Conservation (phyloP, 53 echinoderm and acorn worm genomes). For the Astropecten irregularis region DNA sequence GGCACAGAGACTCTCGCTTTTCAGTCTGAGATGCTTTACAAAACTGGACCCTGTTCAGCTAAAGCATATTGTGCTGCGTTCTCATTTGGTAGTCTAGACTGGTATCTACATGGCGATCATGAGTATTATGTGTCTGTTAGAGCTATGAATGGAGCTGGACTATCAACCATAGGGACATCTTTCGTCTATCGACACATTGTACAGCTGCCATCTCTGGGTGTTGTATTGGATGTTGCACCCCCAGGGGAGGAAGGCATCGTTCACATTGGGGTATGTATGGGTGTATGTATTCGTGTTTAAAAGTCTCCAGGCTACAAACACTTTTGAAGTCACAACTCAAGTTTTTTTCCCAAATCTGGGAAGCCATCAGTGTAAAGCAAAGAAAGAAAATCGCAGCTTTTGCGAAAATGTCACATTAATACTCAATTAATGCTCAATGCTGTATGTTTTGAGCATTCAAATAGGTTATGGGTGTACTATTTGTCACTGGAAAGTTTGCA, state of each 20-base stretch:
- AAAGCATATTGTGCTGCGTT: constrained; percentile 38
- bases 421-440: no score
- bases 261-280: constrained; percentile 33
- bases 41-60: constrained; percentile 7
- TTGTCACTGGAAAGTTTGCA: no score
- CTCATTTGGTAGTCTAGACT: constrained; percentile 26
- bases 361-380: no score
- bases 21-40: background rate
- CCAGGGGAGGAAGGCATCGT: constrained; percentile 7
- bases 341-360: no score
- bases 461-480: no score
- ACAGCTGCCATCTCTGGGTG: constrained; percentile 54
- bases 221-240: constrained; percentile 57
- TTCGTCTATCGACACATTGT: constrained; percentile 17
- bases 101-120: constrained; percentile 60
- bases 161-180: constrained; percentile 27
- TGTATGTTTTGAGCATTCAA: no score
- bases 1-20: constrained; percentile 42
- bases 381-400: no score
- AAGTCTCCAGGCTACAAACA: no score
- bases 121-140: constrained; percentile 58
- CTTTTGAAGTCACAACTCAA: no score
- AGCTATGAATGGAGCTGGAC: constrained; percentile 53
- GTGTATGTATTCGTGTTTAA: no score
- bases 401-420: no score